A percentile compares a stretch with the other conserved stretches of the same genome.
Conservation (phyloP, 2,797 vertebrate species). For the Sphenopsis melanotis region DNA sequence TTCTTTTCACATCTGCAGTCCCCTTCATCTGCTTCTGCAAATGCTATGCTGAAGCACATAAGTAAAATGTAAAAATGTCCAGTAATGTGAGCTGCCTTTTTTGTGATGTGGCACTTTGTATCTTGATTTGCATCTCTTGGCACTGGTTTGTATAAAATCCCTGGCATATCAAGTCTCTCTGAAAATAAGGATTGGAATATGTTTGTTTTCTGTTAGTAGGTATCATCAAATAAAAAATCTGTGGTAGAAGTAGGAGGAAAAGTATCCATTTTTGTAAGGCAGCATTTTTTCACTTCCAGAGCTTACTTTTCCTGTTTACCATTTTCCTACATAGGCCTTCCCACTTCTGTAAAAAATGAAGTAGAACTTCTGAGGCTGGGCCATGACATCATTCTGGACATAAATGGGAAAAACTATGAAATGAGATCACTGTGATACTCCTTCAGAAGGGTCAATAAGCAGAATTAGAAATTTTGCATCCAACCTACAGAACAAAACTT, state of each 20-base stretch:
- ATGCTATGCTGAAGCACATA: not conserved
- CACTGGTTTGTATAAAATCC: not conserved
- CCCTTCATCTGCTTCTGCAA: not conserved
- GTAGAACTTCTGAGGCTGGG: not conserved
- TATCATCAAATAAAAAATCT: not conserved
- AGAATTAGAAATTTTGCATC: not conserved
- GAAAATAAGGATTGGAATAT: not conserved
- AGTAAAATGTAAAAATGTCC: not conserved
- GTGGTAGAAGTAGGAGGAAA: not conserved
- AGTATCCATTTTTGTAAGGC: not conserved
- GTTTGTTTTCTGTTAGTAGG: not conserved
- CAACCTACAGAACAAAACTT: not conserved
- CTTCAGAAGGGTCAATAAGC: not conserved
- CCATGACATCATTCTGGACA: not conserved
- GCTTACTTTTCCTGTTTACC: not conserved
- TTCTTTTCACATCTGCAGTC: not conserved
- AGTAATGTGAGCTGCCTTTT: not conserved
- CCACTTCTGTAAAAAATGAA: not conserved
- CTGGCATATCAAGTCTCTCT: not conserved
- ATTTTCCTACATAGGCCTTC: not conserved
- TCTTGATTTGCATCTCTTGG: not conserved
- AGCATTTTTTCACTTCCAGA: not conserved
- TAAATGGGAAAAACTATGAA: fast-evolving
- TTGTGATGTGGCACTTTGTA: not conserved
- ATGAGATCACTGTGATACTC: not conserved